phyloP scores from a whole-genome alignment of 35 echinoderm and acorn worm species.

The Acanthaster planci region DNA sequence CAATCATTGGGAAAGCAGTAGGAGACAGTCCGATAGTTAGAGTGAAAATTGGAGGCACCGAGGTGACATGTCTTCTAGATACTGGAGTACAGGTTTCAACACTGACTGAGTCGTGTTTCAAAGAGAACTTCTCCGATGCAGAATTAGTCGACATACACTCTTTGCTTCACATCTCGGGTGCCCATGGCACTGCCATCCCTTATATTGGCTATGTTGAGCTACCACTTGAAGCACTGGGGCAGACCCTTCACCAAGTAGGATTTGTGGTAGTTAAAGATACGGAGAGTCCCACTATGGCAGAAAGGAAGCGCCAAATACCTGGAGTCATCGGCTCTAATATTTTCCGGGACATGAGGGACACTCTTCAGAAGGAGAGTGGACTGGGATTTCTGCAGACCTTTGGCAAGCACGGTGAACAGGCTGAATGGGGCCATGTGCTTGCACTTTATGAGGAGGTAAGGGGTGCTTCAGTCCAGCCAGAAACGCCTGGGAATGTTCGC shows the following conservation, averaged over 20 bases:
- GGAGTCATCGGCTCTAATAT: constrained; percentile 69
- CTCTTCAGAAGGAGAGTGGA: background rate
- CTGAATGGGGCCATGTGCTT: constrained; percentile 30
- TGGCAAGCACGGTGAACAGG: background rate
- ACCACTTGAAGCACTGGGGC: constrained; percentile 34
- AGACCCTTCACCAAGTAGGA: constrained; percentile 52
- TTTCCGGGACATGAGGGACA: constrained; percentile 32
- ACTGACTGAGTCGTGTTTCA: constrained; percentile 63
- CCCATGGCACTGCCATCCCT: constrained; percentile 65
- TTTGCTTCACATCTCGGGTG: constrained; percentile 17
- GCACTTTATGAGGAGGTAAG: constrained; percentile 46
- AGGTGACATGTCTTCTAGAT: constrained; percentile 63
- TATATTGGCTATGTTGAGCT: constrained; percentile 63
- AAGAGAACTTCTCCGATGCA: constrained; percentile 45
- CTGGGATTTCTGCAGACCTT: constrained; percentile 13
- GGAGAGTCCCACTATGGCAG: constrained; percentile 3
- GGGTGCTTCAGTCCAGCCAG: background rate
- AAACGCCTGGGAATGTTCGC: background rate
- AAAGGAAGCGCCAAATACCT: constrained; percentile 51
- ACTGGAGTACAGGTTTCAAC: constrained; percentile 74
- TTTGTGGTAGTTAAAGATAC: constrained; percentile 64
- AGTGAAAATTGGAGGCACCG: constrained; percentile 14
- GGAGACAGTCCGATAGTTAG: constrained; percentile 49
- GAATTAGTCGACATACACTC: constrained; percentile 11
- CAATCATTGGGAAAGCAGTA: constrained; percentile 57